phyloP scores from a whole-genome alignment of 2,113 vertebrate genomes.

The Gracilinanus agilis region DNA sequence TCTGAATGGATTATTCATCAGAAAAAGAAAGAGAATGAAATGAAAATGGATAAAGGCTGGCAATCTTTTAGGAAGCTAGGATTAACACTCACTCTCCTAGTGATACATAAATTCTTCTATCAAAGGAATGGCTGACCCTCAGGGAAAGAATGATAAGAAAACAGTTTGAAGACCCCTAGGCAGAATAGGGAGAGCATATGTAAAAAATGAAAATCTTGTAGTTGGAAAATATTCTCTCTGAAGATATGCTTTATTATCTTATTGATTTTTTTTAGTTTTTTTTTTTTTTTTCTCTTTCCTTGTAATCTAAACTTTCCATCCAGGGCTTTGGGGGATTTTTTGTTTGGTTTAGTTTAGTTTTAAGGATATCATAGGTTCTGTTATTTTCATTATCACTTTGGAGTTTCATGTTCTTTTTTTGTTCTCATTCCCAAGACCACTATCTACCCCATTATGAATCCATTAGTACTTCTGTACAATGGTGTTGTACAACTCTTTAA shows the following conservation, averaged over 20 bases:
- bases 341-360: neutral
- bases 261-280: neutral
- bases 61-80: slow-evolving; percentile 6
- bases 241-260: slow-evolving; percentile 37
- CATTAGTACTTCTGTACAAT: slow-evolving; percentile 16
- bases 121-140: neutral
- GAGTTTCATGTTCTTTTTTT: slow-evolving; percentile 40
- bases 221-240: slow-evolving; percentile 14
- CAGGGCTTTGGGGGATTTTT: neutral
- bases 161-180: neutral
- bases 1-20: slow-evolving; percentile 22
- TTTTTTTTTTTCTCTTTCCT: slow-evolving; percentile 22
- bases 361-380: neutral
- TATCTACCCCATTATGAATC: slow-evolving; percentile 29
- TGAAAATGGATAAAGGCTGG: slow-evolving; percentile 18
- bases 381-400: slow-evolving; percentile 20
- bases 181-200: neutral
- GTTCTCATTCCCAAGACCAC: slow-evolving; percentile 35
- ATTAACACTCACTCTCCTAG: neutral
- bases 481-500: slow-evolving; percentile 6
- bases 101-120: neutral
- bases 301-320: neutral
- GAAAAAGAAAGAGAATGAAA: slow-evolving; percentile 50
- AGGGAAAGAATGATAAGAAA: slow-evolving; percentile 33
- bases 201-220: slow-evolving; percentile 23